Evolutionary conservation across 2,888 invertebrate species (phyloP).

Genomic region (Hirtodrosophila histrioides): DNA sequence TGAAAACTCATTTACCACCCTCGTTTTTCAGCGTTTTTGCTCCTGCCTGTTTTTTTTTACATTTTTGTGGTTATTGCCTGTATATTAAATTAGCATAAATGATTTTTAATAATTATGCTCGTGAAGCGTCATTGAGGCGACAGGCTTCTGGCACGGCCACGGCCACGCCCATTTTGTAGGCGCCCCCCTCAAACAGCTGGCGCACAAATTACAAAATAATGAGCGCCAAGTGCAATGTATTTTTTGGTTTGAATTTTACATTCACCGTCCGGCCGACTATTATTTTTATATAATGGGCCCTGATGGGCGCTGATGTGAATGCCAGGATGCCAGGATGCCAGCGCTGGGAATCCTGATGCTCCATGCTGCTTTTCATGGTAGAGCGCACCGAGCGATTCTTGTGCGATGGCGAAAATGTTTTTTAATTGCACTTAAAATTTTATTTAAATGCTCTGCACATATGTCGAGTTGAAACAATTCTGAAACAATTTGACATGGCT

Average conservation of each 20-base stretch:
- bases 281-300: conserved; percentile 75
- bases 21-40: conserved; percentile 15
- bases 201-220: conserved; percentile 80
- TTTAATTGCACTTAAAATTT: conserved; percentile 78
- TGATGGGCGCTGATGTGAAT: conserved; percentile 54
- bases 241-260: conserved; percentile 76
- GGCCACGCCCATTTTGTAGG: conserved; percentile 26
- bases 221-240: conserved; percentile 77
- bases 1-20: conserved; percentile 14
- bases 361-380: conserved; percentile 40
- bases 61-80: conserved; percentile 75
- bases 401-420: conserved; percentile 61
- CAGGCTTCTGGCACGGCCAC: conserved; percentile 23
- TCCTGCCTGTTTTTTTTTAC: conserved; percentile 26
- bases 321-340: conserved; percentile 1
- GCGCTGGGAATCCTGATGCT: conserved; percentile 12
- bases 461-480: conserved; percentile 35
- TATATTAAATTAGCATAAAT: conserved; percentile 81
- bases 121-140: conserved; percentile 50
- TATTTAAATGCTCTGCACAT: conserved; percentile 71
- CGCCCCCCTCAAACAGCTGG: conserved; percentile 55
- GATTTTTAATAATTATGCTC: conserved; percentile 79
- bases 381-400: conserved; percentile 51
- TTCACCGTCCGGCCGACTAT: conserved; percentile 67
- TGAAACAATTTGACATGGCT: conserved; percentile 26